Evolutionary conservation across 1,140 invertebrate species (phyloP).

Genomic region (Zophobas morio): DNA sequence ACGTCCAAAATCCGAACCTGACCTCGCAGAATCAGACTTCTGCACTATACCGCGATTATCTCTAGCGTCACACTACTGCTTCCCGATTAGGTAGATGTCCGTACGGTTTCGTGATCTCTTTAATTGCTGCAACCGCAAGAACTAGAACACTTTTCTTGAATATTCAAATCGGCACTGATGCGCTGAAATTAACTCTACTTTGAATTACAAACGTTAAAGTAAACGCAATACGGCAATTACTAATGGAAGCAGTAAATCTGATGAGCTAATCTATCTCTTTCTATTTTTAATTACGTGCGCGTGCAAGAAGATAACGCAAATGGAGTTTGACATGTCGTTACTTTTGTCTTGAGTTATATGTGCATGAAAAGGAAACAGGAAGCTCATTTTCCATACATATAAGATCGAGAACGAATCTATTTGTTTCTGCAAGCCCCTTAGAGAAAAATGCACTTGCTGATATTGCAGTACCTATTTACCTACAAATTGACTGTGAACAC

Average conservation of each 20-base stretch:
- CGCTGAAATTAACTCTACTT: conserved; percentile 9
- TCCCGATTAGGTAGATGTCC: too few species aligned
- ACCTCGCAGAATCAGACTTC: too few species aligned
- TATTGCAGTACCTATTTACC: too few species aligned
- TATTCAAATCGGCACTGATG: conserved; percentile 30
- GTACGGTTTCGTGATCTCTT: neutral
- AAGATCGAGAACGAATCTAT: too few species aligned
- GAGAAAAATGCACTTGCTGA: too few species aligned
- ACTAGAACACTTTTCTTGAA: conserved; percentile 18
- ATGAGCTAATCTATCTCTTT: conserved; percentile 14
- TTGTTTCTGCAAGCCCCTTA: too few species aligned
- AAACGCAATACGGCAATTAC: neutral
- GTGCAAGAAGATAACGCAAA: conserved; percentile 7
- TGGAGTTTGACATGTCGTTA: neutral
- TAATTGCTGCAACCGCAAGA: neutral
- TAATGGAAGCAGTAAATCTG: neutral
- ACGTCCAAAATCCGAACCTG: too few species aligned
- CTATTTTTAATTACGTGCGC: conserved; percentile 5
- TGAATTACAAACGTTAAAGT: conserved; percentile 3
- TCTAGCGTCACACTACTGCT: too few species aligned
- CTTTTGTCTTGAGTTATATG: neutral
- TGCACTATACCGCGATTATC: too few species aligned
- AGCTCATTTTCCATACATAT: neutral
- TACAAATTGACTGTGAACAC: neutral
- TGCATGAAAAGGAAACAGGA: conserved; percentile 6